Percentiles rank a stretch among this genome's conserved stretches.
phyloP scores from a whole-genome alignment of 1,140 invertebrate genomes.

The Telenomus remus region DNA sequence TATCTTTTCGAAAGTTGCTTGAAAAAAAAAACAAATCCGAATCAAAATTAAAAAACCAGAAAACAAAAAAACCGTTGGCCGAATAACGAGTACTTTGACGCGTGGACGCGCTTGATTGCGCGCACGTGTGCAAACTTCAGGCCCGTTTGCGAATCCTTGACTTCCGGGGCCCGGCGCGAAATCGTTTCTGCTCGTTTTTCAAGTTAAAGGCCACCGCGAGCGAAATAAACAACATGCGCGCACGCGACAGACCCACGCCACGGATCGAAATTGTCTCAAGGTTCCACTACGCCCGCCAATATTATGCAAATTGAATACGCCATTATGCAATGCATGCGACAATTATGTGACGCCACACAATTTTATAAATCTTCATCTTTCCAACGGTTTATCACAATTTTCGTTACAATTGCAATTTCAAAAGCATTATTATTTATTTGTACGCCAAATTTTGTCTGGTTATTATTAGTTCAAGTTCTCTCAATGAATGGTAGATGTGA shows the following conservation, averaged over 20 bases:
- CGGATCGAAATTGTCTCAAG: slow-evolving; percentile 56
- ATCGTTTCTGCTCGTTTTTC: slow-evolving; percentile 24
- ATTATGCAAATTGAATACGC: slow-evolving; percentile 50
- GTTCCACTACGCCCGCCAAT: slow-evolving; percentile 41
- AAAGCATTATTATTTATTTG: background rate
- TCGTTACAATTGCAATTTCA: no score
- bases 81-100: slow-evolving; percentile 15
- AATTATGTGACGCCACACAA: slow-evolving; percentile 4
- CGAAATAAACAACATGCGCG: slow-evolving; percentile 35
- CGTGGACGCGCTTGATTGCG: slow-evolving; percentile 25
- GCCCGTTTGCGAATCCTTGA: slow-evolving; percentile 8
- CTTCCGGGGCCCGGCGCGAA: slow-evolving; percentile 29
- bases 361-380: slow-evolving; percentile 13
- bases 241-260: slow-evolving; percentile 38
- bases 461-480: no score
- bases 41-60: background rate
- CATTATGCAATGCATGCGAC: slow-evolving; percentile 18
- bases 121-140: slow-evolving; percentile 17
- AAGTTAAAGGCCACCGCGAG: slow-evolving; percentile 50
- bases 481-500: no score
- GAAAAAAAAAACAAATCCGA: background rate
- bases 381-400: background rate
- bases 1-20: no score
- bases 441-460: background rate
- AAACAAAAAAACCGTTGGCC: background rate